Evolutionary conservation across 1,140 invertebrate species (phyloP), one percentile per base, ranked within the genome.

Genomic region (Eupeodes corollae): DNA sequence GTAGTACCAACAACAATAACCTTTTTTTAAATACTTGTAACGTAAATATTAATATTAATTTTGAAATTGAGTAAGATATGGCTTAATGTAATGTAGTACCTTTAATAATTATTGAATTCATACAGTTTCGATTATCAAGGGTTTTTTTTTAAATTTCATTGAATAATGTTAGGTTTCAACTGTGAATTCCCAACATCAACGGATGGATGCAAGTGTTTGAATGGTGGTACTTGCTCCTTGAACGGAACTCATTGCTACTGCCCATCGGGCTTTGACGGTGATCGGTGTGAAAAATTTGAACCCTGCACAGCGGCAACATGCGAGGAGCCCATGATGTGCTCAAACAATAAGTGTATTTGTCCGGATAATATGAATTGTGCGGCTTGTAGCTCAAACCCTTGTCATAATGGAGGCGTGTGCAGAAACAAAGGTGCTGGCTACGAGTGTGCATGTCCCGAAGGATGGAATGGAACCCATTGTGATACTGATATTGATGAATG

Each of bases 401-500:
- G 82, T 59, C 71, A 73, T 53, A 84, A 86, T 69, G 80, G 78
- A 50, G 82, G 77, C 16, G 77, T 76, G 42, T 87, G 84, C 57
- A 55, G 60, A 32, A 67, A 70, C 21, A 61, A 72, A 51, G 45
- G 53, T 26, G 77, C 73, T 26, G 73, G 75, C 15, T 86, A 83
- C 66, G 78, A 82, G 54, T 93, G 89, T 67, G 78, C 77, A 43
- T 94, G 91, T 69, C 76, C 75, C 6, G 72, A 79, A 13, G 90
- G 90, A 6, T 86, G 79, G 70, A 79, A 75, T 19, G 91, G 84
- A 16, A 59, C 69, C 19, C 72, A 76, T 46, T 91, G 87, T 59
- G 79, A 82, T 47, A 64, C 74, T 37, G 88, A 92, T 61, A 70
- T 90, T 14, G 78, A 92, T 57, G 88, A 91, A 63, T 92, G 89